phyloP scores from a whole-genome alignment of 2,113 vertebrate genomes.

The Cricetomys ansorgei region DNA sequence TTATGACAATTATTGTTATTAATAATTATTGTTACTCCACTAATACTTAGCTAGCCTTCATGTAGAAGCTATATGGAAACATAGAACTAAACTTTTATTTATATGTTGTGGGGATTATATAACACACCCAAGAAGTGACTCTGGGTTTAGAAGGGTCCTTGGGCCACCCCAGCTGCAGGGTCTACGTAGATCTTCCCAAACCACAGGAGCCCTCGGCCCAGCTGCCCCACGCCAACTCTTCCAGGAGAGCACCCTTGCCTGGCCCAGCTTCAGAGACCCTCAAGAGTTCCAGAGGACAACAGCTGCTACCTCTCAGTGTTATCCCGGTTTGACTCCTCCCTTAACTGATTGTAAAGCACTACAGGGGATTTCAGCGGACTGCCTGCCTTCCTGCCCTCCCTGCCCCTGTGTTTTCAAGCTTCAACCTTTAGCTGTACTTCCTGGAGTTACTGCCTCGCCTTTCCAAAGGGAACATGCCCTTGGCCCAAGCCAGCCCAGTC shows the following conservation, averaged over 20 bases:
- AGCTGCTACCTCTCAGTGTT: conserved; percentile 98
- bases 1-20: conserved; percentile 84
- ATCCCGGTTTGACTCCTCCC: conserved; percentile 89
- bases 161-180: conserved; percentile 76
- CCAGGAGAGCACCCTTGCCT: conserved; percentile 81
- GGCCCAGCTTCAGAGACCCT: conserved; percentile 85
- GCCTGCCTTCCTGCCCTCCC: conserved; percentile 79
- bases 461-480: conserved; percentile 62
- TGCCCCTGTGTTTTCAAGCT: conserved; percentile 82
- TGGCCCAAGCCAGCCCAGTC: conserved; percentile 60
- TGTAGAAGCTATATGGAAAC: conserved; percentile 87
- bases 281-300: conserved; percentile 89
- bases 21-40: conserved; percentile 86
- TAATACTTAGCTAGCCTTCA: conserved; percentile 87
- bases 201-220: conserved; percentile 72
- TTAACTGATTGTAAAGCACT: conserved; percentile 86
- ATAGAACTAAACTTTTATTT: conserved; percentile 87
- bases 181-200: conserved; percentile 68
- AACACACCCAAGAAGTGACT: conserved; percentile 82
- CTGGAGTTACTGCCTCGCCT: conserved; percentile 73
- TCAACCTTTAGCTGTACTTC: conserved; percentile 83
- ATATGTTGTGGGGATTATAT: conserved; percentile 85
- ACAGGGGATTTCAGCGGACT: conserved; percentile 81
- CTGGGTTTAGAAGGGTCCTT: conserved; percentile 75
- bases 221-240: conserved; percentile 78